Evolutionary conservation across 2,113 vertebrate genomes (phyloP).

Genomic region (Lophotis ruficrista): DNA sequence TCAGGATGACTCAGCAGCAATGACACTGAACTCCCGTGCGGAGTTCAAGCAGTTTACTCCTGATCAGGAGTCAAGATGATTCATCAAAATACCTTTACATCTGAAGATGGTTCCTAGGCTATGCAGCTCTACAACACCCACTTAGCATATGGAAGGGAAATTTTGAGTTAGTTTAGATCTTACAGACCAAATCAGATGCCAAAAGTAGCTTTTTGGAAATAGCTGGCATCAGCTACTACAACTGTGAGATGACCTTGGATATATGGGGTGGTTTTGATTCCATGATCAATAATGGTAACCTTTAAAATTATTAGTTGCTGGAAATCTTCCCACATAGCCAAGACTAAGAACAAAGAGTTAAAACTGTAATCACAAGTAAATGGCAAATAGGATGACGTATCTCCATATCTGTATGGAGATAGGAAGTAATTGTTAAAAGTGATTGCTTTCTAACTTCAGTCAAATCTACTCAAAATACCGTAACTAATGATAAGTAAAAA

Average conservation of each 20-base stretch:
- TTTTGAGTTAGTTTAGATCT: background rate
- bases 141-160: background rate
- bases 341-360: background rate
- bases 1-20: background rate
- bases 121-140: background rate
- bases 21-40: background rate
- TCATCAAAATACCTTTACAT: background rate
- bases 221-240: background rate
- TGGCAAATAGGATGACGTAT: background rate
- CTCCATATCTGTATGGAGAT: background rate
- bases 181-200: background rate
- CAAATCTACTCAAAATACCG: background rate
- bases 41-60: background rate
- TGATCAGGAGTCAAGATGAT: background rate
- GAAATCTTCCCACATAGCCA: background rate
- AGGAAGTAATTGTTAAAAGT: background rate
- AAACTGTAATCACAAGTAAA: background rate
- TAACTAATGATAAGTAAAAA: background rate
- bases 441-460: background rate
- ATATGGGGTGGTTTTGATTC: background rate
- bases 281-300: fast-evolving
- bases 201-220: background rate
- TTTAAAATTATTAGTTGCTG: background rate
- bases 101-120: background rate
- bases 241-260: background rate